Evolutionary conservation across 2,797 vertebrate species (phyloP).

Genomic region (Gouania willdenowi): DNA sequence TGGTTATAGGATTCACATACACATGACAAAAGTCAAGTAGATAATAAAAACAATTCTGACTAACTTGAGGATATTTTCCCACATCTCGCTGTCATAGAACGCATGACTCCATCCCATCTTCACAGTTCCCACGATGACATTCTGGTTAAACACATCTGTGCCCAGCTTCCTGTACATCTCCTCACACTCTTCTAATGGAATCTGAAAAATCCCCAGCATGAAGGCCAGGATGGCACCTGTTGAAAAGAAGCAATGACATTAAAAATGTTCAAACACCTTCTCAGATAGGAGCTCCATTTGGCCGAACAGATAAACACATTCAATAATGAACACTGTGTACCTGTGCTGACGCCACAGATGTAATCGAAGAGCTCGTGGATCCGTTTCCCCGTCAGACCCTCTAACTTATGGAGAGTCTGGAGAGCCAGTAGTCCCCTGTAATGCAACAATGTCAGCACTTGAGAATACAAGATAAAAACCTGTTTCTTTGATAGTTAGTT

Average conservation of each 20-base stretch:
- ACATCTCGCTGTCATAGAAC: constrained; percentile 94
- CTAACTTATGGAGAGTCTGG: constrained; percentile 87
- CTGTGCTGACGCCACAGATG: constrained; percentile 97
- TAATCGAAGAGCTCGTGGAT: constrained; percentile 95
- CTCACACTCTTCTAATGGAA: constrained; percentile 91
- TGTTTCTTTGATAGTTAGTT: no score
- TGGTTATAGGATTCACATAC: no score
- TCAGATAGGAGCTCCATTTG: no score
- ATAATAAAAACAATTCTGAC: constrained; percentile 44
- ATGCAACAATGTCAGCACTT: background rate
- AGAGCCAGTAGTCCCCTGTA: constrained; percentile 89
- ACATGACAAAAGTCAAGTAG: no score
- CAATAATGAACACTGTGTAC: constrained; percentile 63
- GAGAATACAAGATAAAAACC: no score
- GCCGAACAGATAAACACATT: no score
- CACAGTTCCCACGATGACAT: constrained; percentile 92
- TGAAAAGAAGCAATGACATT: background rate
- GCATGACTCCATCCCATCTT: constrained; percentile 99
- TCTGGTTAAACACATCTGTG: constrained; percentile 95
- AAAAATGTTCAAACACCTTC: no score
- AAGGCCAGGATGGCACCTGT: constrained; percentile 94
- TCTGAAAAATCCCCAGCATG: constrained; percentile 94
- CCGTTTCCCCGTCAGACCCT: constrained; percentile 88
- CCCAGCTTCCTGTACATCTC: constrained; percentile 91
- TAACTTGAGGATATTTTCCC: constrained; percentile 96